Base-by-base conservation (phyloP, 2,888 invertebrate genomes). In the Isoperla grammatica region DNA sequence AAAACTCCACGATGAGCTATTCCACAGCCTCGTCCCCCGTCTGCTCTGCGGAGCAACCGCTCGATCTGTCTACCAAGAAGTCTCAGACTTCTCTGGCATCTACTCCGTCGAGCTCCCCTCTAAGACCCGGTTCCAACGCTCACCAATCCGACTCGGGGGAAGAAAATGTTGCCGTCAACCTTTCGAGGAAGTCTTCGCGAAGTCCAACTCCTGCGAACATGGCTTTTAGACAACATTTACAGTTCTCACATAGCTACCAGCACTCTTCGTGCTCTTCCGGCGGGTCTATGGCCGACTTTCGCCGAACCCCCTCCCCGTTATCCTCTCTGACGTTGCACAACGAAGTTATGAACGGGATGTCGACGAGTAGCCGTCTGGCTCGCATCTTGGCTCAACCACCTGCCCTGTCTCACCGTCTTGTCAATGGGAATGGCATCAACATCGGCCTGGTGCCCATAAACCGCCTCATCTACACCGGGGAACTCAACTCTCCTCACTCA, bases 51-150 rank as follows among this genome's bases (percentile, higher is more conserved):
- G 92, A 93, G 69, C 89, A 94, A 71, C 96, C 97, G 0, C 76
- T 97, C 59, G 96, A 97, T 75, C 80, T 97, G 67, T 94, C 94
- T 2, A 85, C 92, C 4, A 94, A 92, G 70, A 88, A 87, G 68
- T 84, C 82, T 4, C 77, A 73, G 63, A 72, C 56, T 64, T 79
- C 81, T 1, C 73, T 77, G 56, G 79, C 81, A 59, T 81, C 82
- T 6, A 81, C 82, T 64, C 84, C 83, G 13, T 76, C 80, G 17
- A 79, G 80, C 59, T 86, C 86, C 13, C 86, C 86, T 1, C 73
- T 79, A 12, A 17, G 42, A 11, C 56, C 56, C 12, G 22, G 22
- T 42, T 56, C 56, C 13, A 39, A 53, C 19, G 79, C 61, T 82
- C 78, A 63, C 72, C 81, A 81, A 72, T 81, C 81, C 68, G 84